Conservation (phyloP, 2,797 vertebrate species). For the Leptodactylus fallax region DNA sequence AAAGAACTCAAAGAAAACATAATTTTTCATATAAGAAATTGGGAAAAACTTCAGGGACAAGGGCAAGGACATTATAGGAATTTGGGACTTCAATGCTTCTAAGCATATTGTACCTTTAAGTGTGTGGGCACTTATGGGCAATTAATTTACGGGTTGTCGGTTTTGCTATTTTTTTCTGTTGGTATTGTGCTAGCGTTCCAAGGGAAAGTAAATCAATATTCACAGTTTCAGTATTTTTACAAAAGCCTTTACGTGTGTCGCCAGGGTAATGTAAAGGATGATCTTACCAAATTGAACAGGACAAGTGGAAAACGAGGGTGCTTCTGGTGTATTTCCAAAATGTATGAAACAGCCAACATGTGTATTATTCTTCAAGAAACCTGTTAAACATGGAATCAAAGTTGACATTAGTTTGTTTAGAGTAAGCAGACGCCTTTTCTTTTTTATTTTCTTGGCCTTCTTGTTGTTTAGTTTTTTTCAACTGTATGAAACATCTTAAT, state of each 20-base stretch:
- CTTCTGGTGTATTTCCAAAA: background rate
- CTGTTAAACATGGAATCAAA: slow-evolving; percentile 2
- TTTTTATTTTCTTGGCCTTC: slow-evolving; percentile 1
- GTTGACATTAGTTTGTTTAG: slow-evolving; percentile 8
- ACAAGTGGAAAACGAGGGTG: slow-evolving; percentile 14
- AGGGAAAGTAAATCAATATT: background rate
- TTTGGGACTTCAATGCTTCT: background rate
- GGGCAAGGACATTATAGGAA: background rate
- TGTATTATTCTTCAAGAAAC: background rate
- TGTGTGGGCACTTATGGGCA: background rate
- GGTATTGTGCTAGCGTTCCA: background rate
- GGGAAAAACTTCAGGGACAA: background rate
- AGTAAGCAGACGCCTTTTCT: background rate
- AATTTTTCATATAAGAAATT: background rate
- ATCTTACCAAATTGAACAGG: background rate
- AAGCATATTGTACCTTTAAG: background rate
- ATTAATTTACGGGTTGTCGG: background rate
- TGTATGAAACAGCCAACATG: background rate
- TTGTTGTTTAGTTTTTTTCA: background rate
- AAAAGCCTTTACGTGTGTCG: too few species aligned
- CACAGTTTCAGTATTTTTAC: background rate
- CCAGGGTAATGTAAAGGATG: background rate
- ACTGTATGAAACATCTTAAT: slow-evolving; percentile 44
- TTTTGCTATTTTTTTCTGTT: background rate
- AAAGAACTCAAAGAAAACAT: slow-evolving; percentile 23